Conservation (phyloP, 2,888 invertebrate species). For the Sussaba pulchella region DNA sequence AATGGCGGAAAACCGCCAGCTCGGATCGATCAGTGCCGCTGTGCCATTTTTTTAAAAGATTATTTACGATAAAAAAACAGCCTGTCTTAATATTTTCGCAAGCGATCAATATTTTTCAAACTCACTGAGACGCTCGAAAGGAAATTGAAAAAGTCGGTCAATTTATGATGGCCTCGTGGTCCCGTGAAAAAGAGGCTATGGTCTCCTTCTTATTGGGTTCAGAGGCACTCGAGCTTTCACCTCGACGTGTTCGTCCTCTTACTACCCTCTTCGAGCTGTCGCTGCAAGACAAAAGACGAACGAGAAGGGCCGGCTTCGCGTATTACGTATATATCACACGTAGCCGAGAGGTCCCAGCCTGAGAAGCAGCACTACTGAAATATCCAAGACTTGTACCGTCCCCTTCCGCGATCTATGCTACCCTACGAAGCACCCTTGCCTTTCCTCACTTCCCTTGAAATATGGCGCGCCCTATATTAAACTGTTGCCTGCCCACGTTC, state of each 20-base stretch:
- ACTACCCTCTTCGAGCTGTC: constrained; percentile 19
- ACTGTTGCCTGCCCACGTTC: constrained; percentile 67
- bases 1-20: constrained; percentile 34
- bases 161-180: constrained; percentile 61
- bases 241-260: constrained; percentile 44
- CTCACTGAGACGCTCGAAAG: background rate
- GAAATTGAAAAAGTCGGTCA: constrained; percentile 64
- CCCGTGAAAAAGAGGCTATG: constrained; percentile 15
- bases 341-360: constrained; percentile 19
- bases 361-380: constrained; percentile 58
- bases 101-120: constrained; percentile 5
- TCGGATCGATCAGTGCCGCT: constrained; percentile 13
- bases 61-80: background rate
- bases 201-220: constrained; percentile 61
- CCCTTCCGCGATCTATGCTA: constrained; percentile 55
- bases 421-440: constrained; percentile 55
- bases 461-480: constrained; percentile 74
- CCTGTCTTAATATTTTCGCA: background rate
- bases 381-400: constrained; percentile 44
- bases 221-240: constrained; percentile 50
- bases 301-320: constrained; percentile 57
- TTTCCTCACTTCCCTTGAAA: constrained; percentile 65
- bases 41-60: background rate
- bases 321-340: constrained; percentile 48
- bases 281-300: constrained; percentile 68